Conservation (phyloP, 2,888 invertebrate genomes). For the Quadroppia sp. region DNA sequence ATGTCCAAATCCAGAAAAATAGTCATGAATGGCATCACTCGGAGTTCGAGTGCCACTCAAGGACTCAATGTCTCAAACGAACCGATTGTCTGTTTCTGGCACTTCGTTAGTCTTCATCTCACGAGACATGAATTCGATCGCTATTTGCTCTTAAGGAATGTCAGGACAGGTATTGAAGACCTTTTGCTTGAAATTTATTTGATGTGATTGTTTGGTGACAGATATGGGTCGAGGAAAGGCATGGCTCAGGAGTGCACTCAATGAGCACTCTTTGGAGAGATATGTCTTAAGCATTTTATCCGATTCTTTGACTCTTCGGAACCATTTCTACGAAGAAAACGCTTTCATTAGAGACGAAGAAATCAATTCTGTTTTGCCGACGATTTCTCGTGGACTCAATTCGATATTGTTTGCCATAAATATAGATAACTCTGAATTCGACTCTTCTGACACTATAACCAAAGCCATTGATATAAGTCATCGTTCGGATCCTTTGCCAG, state of each 20-base stretch:
- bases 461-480: neutral
- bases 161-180: slow-evolving; percentile 39
- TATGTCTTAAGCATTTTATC: slow-evolving; percentile 69
- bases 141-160: slow-evolving; percentile 63
- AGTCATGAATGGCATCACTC: neutral
- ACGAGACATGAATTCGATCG: slow-evolving; percentile 83
- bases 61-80: neutral
- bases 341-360: slow-evolving; percentile 77
- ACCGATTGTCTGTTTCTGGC: slow-evolving; percentile 51
- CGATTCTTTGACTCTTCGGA: slow-evolving; percentile 54
- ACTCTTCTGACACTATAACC: slow-evolving; percentile 58
- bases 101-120: slow-evolving; percentile 60
- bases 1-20: neutral
- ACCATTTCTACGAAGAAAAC: slow-evolving; percentile 76
- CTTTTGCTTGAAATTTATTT: neutral
- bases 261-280: slow-evolving; percentile 78
- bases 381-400: slow-evolving; percentile 75
- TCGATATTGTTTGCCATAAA: slow-evolving; percentile 87
- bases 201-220: slow-evolving; percentile 60
- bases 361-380: slow-evolving; percentile 70
- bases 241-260: slow-evolving; percentile 81
- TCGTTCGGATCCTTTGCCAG: neutral
- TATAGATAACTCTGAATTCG: slow-evolving; percentile 70
- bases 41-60: neutral
- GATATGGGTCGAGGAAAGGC: slow-evolving; percentile 78